Base-by-base conservation (phyloP, 2,888 invertebrate species). In the Tinea trinotella region DNA sequence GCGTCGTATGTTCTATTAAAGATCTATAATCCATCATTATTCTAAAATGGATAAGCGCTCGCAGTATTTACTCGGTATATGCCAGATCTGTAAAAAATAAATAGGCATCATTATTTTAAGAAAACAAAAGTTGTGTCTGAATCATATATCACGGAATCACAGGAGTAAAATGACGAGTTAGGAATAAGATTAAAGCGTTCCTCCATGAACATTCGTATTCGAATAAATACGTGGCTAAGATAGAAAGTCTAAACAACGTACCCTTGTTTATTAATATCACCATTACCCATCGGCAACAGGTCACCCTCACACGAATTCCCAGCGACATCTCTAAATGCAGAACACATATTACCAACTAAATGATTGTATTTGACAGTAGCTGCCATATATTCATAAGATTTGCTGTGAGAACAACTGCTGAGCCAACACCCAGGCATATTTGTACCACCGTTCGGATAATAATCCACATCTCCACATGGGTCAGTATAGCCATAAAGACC, bases 361-460 rank as follows among this genome's bases (percentile, higher is more conserved):
- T 75, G 67, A 46, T 77, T 62, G 52, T 71, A 54, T 54, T 60
- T 71, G 1, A 82, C 59, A 1, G 74, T 64, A 18, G 74, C 64
- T 0, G 74, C 75, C 68, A 80, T 70, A 57, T 74, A 77, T 15
- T 72, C 64, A 22, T 66, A 69, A 0, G 74, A 62, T 35, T 61
- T 65, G 20, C 69, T 57, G 57, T 84, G 83, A 0, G 80, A 80
- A 55, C 83, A 84, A 2, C 62, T 55, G 58, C 62, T 70, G 0
- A 63, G 1, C 58, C 55, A 64, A 56, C 82, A 83, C 0, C 78
- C 81, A 3, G 81, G 81, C 77, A 76, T 75, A 53, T 55, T 58
- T 30, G 2, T 61, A 54, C 1, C 81, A 73, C 1, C 80, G 74
- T 34, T 83, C 75, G 6, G 77, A 59, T 74, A 83, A 60, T 77